A percentile compares a stretch with the other conserved stretches of the same genome.
These are phyloP conservation scores for Caerostris extrusa DNA, from an alignment of 1,140 invertebrate genomes.

Conservation along the genomic window DNA sequence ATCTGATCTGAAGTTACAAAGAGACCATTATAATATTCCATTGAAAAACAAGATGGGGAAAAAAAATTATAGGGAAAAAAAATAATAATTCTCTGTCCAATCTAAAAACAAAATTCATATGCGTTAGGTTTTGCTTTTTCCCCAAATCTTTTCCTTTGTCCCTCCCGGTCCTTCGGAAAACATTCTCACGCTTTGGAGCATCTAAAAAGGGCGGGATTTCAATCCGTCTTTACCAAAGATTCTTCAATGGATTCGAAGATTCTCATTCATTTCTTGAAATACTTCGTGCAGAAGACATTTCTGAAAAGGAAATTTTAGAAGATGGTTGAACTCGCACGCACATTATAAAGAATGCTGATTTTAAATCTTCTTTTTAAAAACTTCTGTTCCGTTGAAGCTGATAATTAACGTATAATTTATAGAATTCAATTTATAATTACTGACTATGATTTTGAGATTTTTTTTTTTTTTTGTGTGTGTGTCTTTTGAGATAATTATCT, in stretches of 20 bases:
- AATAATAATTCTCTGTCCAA: background rate
- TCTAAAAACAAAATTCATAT: constrained; percentile 8
- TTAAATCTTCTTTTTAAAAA: constrained; percentile 6
- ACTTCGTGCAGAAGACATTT: constrained; percentile 54
- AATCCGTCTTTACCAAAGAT: background rate
- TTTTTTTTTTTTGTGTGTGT: too few species aligned
- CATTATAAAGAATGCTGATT: too few species aligned
- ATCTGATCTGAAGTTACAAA: background rate
- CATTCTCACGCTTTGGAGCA: constrained; percentile 63
- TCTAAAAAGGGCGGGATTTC: constrained; percentile 56
- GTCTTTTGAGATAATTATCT: too few species aligned
- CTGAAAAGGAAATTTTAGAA: background rate
- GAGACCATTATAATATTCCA: background rate
- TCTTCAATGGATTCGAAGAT: constrained; percentile 6
- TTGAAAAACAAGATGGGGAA: background rate
- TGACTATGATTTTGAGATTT: too few species aligned
- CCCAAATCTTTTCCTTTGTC: background rate
- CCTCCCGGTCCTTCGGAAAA: constrained; percentile 18
- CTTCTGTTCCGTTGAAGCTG: constrained; percentile 32
- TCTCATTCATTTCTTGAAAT: constrained; percentile 19
- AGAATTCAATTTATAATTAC: too few species aligned
- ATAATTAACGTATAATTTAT: constrained; percentile 17
- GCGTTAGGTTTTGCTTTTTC: background rate
- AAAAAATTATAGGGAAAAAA: background rate
- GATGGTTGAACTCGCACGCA: too few species aligned